These are phyloP conservation scores for Oryzias dopingdopingensis DNA, from an alignment of 2,797 vertebrate genomes.

Conservation along the genomic window DNA sequence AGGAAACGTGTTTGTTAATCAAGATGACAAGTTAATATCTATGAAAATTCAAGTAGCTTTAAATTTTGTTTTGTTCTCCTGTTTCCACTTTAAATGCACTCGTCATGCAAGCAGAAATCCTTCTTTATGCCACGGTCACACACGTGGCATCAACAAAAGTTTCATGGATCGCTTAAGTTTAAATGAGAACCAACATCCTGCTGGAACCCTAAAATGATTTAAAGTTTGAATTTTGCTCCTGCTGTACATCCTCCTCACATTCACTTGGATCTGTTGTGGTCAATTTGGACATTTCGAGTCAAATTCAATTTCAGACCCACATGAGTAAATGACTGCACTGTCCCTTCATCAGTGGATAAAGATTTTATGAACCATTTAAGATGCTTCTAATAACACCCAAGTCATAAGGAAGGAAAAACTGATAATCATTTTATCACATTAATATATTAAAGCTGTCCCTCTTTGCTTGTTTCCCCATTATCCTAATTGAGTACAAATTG, in stretches of 20 bases:
- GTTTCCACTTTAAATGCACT: too few relatives aligned
- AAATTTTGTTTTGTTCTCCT: too few relatives aligned
- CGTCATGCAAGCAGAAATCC: too few relatives aligned
- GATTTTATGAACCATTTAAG: constrained; percentile 18
- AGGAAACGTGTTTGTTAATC: too few relatives aligned
- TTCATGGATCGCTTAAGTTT: neutral
- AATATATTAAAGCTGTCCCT: constrained; percentile 91
- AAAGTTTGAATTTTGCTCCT: neutral
- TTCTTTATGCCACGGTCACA: too few relatives aligned
- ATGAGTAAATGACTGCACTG: constrained; percentile 7
- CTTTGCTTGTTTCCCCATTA: constrained; percentile 91
- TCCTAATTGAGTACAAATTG: constrained; percentile 92
- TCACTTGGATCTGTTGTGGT: neutral
- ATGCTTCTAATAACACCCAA: constrained; percentile 39
- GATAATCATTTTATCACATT: constrained; percentile 90
- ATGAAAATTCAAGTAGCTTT: too few relatives aligned
- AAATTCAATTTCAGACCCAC: constrained; percentile 3
- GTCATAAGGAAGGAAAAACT: constrained; percentile 58
- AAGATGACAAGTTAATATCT: too few relatives aligned
- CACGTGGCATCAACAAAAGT: too few relatives aligned
- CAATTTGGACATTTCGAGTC: neutral
- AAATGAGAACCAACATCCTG: neutral
- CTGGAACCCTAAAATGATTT: neutral
- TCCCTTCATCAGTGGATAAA: constrained; percentile 17
- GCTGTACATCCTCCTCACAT: neutral